A percentile compares a stretch with the other conserved stretches of the same genome.
phyloP scores from a whole-genome alignment of 2,797 vertebrate species.

The Amazona finschi region DNA sequence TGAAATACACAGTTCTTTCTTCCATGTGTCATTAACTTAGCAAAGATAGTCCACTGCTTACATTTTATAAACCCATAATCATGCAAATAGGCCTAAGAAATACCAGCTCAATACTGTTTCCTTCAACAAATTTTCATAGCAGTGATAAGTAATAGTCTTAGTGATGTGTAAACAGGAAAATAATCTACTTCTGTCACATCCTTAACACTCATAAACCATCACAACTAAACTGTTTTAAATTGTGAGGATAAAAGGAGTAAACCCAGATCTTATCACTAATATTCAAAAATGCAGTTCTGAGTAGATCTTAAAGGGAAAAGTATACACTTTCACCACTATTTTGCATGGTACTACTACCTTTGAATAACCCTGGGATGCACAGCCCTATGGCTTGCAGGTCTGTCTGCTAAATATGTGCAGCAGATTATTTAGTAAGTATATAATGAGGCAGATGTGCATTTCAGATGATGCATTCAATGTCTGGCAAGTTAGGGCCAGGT shows the following conservation, averaged over 20 bases:
- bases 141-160: background rate
- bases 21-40: background rate
- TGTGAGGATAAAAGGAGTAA: background rate
- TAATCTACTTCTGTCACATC: background rate
- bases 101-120: background rate
- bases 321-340: background rate
- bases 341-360: background rate
- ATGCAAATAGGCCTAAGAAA: background rate
- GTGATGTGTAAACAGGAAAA: background rate
- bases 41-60: background rate
- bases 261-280: background rate
- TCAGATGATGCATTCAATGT: background rate
- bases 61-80: background rate
- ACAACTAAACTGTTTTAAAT: background rate
- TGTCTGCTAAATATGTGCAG: background rate
- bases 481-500: background rate
- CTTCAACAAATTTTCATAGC: background rate
- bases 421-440: background rate
- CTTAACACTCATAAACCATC: background rate
- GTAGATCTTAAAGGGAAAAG: background rate
- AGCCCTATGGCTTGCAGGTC: background rate
- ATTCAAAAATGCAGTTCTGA: background rate
- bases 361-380: background rate
- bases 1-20: background rate
- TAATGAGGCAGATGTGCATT: background rate